These are phyloP conservation scores for Porites evermanni DNA, from an alignment of 92 coral and sea anemone species.

Conservation along the genomic window DNA sequence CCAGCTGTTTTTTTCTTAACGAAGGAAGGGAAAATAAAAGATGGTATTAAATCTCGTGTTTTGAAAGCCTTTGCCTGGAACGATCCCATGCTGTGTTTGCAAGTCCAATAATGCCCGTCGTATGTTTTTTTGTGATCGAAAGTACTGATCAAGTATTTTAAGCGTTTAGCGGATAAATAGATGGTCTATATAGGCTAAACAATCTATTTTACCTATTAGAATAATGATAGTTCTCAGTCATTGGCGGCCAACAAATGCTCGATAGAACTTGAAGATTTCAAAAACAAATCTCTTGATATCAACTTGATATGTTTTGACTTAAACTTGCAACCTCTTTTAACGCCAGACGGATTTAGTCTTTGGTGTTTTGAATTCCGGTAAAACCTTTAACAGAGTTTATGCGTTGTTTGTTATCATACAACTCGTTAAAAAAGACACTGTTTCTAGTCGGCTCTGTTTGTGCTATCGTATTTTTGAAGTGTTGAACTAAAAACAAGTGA, in stretches of 20 bases:
- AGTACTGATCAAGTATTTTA: slow-evolving; percentile 14
- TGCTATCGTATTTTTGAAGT: not conserved
- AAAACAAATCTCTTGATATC: not conserved
- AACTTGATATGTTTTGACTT: not conserved
- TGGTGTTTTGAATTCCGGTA: not conserved
- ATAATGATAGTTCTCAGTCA: not conserved
- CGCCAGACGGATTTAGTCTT: not conserved
- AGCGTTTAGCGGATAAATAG: slow-evolving; percentile 25
- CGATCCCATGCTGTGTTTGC: slow-evolving; percentile 11
- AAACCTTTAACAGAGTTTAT: not conserved
- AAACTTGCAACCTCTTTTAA: not conserved
- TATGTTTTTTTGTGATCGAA: slow-evolving; percentile 2
- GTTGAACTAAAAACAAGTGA: too few relatives aligned
- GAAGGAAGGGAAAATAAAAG: slow-evolving; percentile 12
- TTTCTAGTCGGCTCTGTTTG: not conserved
- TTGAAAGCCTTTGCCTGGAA: slow-evolving; percentile 21
- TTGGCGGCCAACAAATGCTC: not conserved
- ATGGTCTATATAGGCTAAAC: slow-evolving; percentile 6
- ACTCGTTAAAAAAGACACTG: not conserved
- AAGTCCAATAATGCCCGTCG: slow-evolving; percentile 24
- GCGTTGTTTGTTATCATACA: not conserved
- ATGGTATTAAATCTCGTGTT: slow-evolving; percentile 15
- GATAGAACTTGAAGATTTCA: not conserved
- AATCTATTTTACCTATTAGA: not conserved
- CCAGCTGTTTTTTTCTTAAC: slow-evolving; percentile 28